phyloP scores from a whole-genome alignment of 2,888 invertebrate species.

The Melanostoma scalare region DNA sequence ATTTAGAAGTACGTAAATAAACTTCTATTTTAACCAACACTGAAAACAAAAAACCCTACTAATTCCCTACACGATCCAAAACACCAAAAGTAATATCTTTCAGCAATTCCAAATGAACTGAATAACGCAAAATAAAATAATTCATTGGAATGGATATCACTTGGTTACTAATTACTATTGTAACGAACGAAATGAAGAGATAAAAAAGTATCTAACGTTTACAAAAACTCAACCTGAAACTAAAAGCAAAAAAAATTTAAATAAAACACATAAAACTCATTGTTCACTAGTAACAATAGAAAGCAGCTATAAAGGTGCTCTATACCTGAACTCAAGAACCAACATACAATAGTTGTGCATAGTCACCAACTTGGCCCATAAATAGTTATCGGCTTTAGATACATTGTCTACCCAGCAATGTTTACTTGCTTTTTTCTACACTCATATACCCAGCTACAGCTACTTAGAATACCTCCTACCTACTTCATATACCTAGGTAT shows the following conservation, averaged over 20 bases:
- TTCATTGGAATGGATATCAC: constrained; percentile 48
- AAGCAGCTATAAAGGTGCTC: constrained; percentile 57
- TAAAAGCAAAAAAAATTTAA: constrained; percentile 30
- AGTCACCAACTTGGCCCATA: constrained; percentile 54
- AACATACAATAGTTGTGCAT: constrained; percentile 56
- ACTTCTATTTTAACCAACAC: too few relatives aligned
- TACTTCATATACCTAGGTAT: constrained; percentile 44
- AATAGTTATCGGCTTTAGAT: constrained; percentile 54
- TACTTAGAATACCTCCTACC: constrained; percentile 46
- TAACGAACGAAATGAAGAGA: constrained; percentile 66
- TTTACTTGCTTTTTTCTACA: constrained; percentile 46
- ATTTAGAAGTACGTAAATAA: too few relatives aligned
- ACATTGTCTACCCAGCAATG: constrained; percentile 52
- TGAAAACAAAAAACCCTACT: too few relatives aligned
- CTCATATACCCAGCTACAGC: constrained; percentile 15
- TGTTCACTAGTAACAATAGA: constrained; percentile 65
- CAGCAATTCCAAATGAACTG: constrained; percentile 38
- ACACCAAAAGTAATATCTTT: constrained; percentile 14
- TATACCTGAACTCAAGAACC: constrained; percentile 62
- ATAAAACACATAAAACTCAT: constrained; percentile 60
- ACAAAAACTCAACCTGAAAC: not conserved
- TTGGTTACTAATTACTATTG: constrained; percentile 63
- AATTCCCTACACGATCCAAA: constrained; percentile 1
- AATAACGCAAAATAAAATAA: constrained; percentile 46
- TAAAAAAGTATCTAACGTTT: constrained; percentile 50